phyloP scores from a whole-genome alignment of 2,113 vertebrate species.

The Merops nubicus region DNA sequence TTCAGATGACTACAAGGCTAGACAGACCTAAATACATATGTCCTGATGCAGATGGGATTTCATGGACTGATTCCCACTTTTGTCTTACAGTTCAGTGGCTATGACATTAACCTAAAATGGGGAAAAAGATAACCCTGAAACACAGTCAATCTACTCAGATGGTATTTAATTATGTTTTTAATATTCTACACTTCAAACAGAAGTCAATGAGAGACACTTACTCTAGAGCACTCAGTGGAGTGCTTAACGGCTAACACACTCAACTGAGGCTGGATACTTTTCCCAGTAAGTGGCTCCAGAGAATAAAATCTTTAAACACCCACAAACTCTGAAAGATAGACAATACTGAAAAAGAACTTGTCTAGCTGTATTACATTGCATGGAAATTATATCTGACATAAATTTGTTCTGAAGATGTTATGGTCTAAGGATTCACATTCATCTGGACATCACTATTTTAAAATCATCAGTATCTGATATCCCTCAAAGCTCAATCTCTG shows the following conservation, averaged over 20 bases:
- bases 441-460: not conserved
- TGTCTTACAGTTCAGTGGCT: not conserved
- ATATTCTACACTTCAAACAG: not conserved
- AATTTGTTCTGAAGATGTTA: not conserved
- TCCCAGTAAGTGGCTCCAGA: not conserved
- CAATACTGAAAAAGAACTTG: not conserved
- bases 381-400: not conserved
- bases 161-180: not conserved
- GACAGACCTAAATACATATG: not conserved
- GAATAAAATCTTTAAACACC: not conserved
- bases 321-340: not conserved
- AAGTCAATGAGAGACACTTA: not conserved
- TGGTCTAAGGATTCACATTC: not conserved
- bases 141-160: not conserved
- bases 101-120: not conserved
- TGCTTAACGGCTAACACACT: not conserved
- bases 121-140: not conserved
- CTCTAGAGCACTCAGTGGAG: not conserved
- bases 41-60: not conserved
- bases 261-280: not conserved
- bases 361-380: not conserved
- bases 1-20: not conserved
- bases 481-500: not conserved
- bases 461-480: not conserved
- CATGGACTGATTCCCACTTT: not conserved